Percentiles rank a stretch among this genome's conserved stretches.
Evolutionary conservation across 2,113 vertebrate genomes (phyloP).

Genomic region (Cynocephalus volans): DNA sequence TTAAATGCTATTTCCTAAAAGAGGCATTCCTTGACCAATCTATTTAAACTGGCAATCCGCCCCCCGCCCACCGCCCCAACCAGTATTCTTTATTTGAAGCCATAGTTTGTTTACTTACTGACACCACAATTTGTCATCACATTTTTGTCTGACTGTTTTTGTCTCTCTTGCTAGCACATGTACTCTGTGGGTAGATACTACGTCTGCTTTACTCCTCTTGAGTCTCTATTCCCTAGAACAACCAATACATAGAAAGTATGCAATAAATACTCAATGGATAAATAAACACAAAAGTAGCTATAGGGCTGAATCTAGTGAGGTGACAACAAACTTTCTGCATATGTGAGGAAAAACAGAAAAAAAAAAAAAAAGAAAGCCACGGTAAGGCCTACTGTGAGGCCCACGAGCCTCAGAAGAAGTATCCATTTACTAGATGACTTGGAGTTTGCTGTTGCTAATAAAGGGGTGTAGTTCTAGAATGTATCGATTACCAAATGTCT

Average conservation of each 20-base stretch:
- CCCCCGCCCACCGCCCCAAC: no score
- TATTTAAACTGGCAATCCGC: not conserved
- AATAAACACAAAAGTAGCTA: not conserved
- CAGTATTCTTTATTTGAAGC: not conserved
- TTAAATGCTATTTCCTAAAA: not conserved
- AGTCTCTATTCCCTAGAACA: not conserved
- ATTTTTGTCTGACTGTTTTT: not conserved
- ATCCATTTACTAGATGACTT: not conserved
- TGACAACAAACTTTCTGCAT: not conserved
- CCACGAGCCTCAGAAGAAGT: not conserved
- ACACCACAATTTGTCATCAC: not conserved
- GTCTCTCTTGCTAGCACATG: not conserved
- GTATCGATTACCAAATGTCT: not conserved
- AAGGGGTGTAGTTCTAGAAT: not conserved
- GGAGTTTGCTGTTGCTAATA: not conserved
- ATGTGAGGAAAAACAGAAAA: not conserved
- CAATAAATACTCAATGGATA: not conserved
- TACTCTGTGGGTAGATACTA: not conserved
- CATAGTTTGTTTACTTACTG: not conserved
- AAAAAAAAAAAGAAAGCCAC: not conserved
- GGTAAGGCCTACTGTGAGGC: not conserved
- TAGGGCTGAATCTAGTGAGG: not conserved
- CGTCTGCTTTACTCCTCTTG: not conserved
- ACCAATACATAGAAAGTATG: rapidly evolving
- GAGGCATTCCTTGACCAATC: not conserved